Percentiles rank a stretch among this genome's conserved stretches.
phyloP scores from a whole-genome alignment of 1,140 invertebrate genomes.

The Conopomorpha cramerella region DNA sequence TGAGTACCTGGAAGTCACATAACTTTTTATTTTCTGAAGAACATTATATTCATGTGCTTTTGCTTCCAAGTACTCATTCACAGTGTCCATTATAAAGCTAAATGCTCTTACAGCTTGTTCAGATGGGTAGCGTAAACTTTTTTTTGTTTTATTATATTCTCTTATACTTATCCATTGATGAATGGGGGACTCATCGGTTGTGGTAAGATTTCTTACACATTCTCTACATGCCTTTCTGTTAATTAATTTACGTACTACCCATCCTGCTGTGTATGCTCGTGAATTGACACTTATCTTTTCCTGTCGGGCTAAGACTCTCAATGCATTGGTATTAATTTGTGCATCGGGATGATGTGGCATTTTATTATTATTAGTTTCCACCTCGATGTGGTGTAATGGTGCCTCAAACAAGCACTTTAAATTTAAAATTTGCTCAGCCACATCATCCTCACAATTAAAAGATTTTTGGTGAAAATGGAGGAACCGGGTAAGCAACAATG shows the following conservation, averaged over 20 bases:
- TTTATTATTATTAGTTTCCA: neutral
- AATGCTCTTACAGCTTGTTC: constrained; percentile 6
- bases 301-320: neutral
- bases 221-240: constrained; percentile 6
- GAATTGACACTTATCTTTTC: constrained; percentile 10
- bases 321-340: neutral
- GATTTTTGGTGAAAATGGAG: constrained; percentile 7
- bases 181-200: neutral
- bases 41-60: constrained; percentile 1
- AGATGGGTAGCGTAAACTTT: constrained; percentile 6
- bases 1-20: neutral
- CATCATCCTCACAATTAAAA: constrained; percentile 14
- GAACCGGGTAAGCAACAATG: constrained; percentile 9
- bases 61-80: constrained; percentile 7
- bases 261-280: constrained; percentile 8
- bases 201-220: constrained; percentile 5
- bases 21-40: neutral
- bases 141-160: constrained; percentile 6
- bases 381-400: neutral
- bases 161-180: constrained; percentile 5
- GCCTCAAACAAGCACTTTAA: constrained; percentile 6
- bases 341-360: too few relatives aligned
- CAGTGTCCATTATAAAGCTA: constrained; percentile 2
- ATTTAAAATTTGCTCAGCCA: constrained; percentile 7
- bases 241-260: constrained; percentile 9